These are phyloP conservation scores for Parnassius smintheus DNA, from an alignment of 2,888 invertebrate genomes.

Conservation along the genomic window DNA sequence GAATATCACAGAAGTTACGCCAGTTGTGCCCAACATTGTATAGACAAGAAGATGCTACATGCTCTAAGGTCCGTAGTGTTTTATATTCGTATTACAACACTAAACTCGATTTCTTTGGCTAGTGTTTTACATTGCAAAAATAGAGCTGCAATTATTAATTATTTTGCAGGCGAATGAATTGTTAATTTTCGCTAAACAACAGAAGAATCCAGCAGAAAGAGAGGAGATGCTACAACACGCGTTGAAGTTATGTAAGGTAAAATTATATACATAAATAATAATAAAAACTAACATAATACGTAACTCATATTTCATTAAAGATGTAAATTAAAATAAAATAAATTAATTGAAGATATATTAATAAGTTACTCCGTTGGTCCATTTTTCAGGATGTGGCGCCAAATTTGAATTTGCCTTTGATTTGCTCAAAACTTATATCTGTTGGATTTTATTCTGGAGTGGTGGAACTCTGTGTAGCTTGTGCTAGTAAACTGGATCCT, in stretches of 20 bases:
- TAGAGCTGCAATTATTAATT: too few species aligned
- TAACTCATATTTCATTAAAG: neutral
- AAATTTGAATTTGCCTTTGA: constrained; percentile 90
- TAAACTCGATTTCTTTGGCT: too few species aligned
- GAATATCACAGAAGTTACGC: constrained; percentile 92
- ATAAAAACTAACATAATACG: neutral
- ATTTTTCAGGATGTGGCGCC: constrained; percentile 86
- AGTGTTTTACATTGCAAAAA: too few species aligned
- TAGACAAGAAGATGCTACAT: constrained; percentile 96
- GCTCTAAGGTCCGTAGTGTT: constrained; percentile 85
- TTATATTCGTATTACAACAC: too few species aligned
- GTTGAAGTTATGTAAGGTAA: constrained; percentile 89
- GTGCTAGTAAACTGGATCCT: constrained; percentile 93
- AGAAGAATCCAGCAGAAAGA: constrained; percentile 87
- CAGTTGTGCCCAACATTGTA: constrained; percentile 97
- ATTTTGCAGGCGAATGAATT: constrained; percentile 90
- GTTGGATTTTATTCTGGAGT: constrained; percentile 93
- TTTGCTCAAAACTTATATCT: constrained; percentile 91
- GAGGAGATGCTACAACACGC: constrained; percentile 89
- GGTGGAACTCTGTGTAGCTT: constrained; percentile 91
- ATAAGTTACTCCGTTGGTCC: neutral
- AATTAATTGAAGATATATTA: neutral
- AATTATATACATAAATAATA: neutral
- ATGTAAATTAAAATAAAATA: constrained; percentile 1
- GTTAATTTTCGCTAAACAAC: constrained; percentile 89